A percentile compares a stretch with the other conserved stretches of the same genome.
These are phyloP conservation scores for Patagioenas fasciata DNA, from an alignment of 2,113 vertebrate species.

Conservation along the genomic window DNA sequence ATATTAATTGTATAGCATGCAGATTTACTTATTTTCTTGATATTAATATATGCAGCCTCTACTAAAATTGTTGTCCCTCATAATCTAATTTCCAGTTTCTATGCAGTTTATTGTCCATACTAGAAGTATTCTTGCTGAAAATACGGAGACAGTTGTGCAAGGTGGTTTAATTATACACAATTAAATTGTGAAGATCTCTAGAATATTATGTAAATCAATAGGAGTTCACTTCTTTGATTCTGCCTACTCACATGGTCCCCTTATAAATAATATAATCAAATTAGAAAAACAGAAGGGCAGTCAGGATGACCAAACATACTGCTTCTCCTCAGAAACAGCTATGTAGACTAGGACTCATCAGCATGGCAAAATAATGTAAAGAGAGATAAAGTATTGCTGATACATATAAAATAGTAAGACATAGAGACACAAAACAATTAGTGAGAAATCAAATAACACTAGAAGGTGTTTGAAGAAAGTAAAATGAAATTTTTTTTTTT, in stretches of 20 bases:
- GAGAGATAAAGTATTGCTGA: not conserved
- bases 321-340: not conserved
- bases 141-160: not conserved
- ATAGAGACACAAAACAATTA: not conserved
- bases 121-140: not conserved
- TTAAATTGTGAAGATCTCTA: not conserved
- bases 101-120: not conserved
- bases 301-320: not conserved
- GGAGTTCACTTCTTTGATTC: not conserved
- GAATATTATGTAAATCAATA: not conserved
- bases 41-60: not conserved
- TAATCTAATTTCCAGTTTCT: not conserved
- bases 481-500: not conserved
- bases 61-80: not conserved
- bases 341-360: not conserved
- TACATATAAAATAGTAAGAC: not conserved
- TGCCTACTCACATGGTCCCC: accelerated
- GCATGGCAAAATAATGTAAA: not conserved
- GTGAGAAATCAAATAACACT: not conserved
- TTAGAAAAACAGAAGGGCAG: not conserved
- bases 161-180: not conserved
- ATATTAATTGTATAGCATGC: not conserved
- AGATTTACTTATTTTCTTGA: not conserved
- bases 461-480: not conserved
- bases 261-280: not conserved